Evolutionary conservation across 2,888 invertebrate species (phyloP), one percentile per base, ranked within the genome.

Genomic region (Melolontha melolontha): DNA sequence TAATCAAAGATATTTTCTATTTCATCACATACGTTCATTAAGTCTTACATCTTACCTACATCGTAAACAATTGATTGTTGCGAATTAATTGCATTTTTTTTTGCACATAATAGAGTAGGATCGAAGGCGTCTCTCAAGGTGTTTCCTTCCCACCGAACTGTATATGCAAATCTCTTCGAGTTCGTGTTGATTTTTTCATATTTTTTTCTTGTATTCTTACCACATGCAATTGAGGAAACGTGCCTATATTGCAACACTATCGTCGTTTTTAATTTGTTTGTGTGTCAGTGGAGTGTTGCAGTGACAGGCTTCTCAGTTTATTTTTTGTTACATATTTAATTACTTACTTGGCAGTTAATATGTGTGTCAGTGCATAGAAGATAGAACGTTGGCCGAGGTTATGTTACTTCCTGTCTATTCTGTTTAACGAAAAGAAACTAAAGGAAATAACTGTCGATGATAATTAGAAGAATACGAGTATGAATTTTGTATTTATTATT

Each of bases 81-180:
- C 59, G 59, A 59, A 59, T 59, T 59, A 44, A 44, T 44, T 44
- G 42, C 59, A 10, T 44, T 59, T 44, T 59, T 52, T 57, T 47
- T 47, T 57, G 27, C 10, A 44, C 29, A 29, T 27, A 12, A 14
- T 29, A 17, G 59, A 59, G 44, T 29, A 44, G 44, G 44, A 59
- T 59, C 44, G 59, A 44, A 59, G 59, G 59, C 44, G 59, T 59
- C 59, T 59, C 14, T 44, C 59, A 59, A 59, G 59, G 59, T 47
- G 44, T 59, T 47, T 47, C 44, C 59, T 59, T 59, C 59, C 59
- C 59, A 59, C 59, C 29, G 59, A 29, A 27, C 34, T 34, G 34
- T 34, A 11, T 14, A 44, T 44, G 44, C 29, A 59, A 59, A 59
- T 44, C 14, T 5, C 14, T 10, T 8, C 39, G 12, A 40, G 40